Evolutionary conservation across 1,140 invertebrate genomes (phyloP).

Genomic region (Neodiprion virginianus): DNA sequence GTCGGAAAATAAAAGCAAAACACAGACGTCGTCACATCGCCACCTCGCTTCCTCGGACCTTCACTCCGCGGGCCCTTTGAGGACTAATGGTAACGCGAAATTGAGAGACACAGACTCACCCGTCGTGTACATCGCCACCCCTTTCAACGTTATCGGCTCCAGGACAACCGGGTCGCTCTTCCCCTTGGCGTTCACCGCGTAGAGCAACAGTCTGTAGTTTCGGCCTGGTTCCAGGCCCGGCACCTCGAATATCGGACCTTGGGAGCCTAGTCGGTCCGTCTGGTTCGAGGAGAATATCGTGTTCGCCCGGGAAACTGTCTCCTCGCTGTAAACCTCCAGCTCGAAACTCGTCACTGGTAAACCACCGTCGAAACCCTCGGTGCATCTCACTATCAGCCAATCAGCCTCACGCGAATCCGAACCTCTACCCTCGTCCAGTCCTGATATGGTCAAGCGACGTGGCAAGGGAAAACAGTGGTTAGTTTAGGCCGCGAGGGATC

Average conservation of each 20-base stretch:
- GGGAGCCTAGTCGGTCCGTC: conserved; percentile 46
- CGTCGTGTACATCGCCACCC: conserved; percentile 69
- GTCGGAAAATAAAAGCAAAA: no score
- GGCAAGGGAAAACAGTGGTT: no score
- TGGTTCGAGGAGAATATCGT: conserved; percentile 49
- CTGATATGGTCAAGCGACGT: conserved; percentile 26
- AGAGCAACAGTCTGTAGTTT: conserved; percentile 77
- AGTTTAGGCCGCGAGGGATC: no score
- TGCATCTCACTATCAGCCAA: conserved; percentile 77
- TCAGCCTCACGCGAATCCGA: conserved; percentile 75
- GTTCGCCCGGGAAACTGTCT: conserved; percentile 49
- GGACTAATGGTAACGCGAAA: not conserved
- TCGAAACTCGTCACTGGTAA: conserved; percentile 84
- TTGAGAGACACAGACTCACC: conserved; percentile 36
- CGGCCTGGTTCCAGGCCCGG: conserved; percentile 77
- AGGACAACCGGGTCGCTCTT: conserved; percentile 80
- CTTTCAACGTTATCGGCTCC: conserved; percentile 80
- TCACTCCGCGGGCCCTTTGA: conserved; percentile 41
- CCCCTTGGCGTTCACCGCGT: conserved; percentile 85
- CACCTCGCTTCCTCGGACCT: conserved; percentile 49
- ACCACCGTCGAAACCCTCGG: conserved; percentile 85
- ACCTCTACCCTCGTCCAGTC: conserved; percentile 74
- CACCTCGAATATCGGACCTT: conserved; percentile 73
- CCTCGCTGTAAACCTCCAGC: conserved; percentile 70
- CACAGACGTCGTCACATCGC: not conserved